A percentile compares a stretch with the other conserved stretches of the same genome.
Conservation (phyloP, 2,113 vertebrate species). For the Bolborhynchus lineola region DNA sequence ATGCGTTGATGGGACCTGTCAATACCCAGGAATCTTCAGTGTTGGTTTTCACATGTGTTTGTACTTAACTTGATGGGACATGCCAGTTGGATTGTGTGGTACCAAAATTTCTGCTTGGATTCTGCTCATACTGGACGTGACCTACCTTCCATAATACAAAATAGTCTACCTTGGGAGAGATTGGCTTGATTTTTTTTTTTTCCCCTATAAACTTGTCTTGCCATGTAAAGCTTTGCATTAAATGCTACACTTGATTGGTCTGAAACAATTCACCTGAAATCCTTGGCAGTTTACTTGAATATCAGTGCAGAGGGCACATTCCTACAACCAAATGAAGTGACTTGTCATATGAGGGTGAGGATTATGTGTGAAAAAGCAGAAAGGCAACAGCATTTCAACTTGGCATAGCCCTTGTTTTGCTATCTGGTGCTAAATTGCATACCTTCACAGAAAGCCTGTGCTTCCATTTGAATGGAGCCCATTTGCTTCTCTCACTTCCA, state of each 20-base stretch:
- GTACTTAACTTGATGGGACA: neutral
- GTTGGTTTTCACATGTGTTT: neutral
- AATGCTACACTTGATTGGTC: slow-evolving; percentile 23
- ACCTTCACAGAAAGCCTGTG: neutral
- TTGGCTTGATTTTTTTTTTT: slow-evolving; percentile 7
- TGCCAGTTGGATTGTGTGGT: slow-evolving; percentile 25
- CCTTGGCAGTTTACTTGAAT: slow-evolving; percentile 1
- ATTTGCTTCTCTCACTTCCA: neutral
- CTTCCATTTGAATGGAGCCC: neutral
- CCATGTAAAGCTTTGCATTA: slow-evolving; percentile 46
- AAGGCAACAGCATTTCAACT: neutral
- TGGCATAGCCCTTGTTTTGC: neutral
- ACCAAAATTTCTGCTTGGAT: slow-evolving; percentile 48
- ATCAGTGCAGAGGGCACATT: neutral
- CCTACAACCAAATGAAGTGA: neutral
- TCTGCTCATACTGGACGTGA: slow-evolving; percentile 7
- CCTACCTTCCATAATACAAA: slow-evolving; percentile 47
- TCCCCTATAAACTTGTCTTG: slow-evolving; percentile 4
- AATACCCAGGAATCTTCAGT: neutral
- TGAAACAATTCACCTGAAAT: slow-evolving; percentile 1
- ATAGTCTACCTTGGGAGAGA: slow-evolving; percentile 18
- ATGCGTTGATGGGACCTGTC: neutral
- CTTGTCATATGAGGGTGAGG: neutral
- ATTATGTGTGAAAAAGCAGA: neutral
- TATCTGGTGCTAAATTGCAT: neutral